Conservation (phyloP, 2,888 invertebrate species). For the Helobdella robusta region DNA sequence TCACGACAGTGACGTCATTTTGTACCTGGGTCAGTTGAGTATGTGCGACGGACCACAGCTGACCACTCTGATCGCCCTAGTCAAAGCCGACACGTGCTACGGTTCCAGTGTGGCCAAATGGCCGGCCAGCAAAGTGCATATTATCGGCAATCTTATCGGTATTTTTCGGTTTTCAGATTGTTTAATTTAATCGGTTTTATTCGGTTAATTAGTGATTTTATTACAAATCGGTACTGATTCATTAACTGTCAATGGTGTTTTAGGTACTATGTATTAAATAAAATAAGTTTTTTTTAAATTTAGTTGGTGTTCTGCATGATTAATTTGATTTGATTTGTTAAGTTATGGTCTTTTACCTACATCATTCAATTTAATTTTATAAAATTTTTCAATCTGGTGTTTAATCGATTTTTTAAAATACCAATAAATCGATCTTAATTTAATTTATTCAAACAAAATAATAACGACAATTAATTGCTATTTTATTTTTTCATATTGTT, state of each 20-base stretch:
- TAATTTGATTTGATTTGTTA: background rate
- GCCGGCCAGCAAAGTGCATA: background rate
- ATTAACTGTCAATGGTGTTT: no score
- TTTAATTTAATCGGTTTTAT: no score
- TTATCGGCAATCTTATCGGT: slow-evolving; percentile 19
- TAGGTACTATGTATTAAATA: no score
- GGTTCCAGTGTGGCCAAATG: slow-evolving; percentile 6
- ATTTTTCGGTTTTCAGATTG: background rate
- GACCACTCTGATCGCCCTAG: background rate
- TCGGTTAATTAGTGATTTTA: no score
- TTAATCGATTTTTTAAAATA: no score
- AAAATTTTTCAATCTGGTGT: background rate
- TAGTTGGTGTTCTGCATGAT: no score
- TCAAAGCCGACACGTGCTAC: slow-evolving; percentile 7
- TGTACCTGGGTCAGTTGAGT: slow-evolving; percentile 9
- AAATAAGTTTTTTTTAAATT: no score
- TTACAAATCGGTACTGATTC: no score
- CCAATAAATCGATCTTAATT: no score
- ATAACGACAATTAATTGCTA: background rate
- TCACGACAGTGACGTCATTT: slow-evolving; percentile 16
- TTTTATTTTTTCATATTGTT: background rate
- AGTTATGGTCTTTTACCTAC: background rate
- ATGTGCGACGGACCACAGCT: slow-evolving; percentile 22
- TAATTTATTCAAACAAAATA: background rate
- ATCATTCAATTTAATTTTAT: background rate